Percentiles rank a stretch among this genome's conserved stretches.
phyloP scores from a whole-genome alignment of 1,140 invertebrate species.

The Drosophila oshimai region DNA sequence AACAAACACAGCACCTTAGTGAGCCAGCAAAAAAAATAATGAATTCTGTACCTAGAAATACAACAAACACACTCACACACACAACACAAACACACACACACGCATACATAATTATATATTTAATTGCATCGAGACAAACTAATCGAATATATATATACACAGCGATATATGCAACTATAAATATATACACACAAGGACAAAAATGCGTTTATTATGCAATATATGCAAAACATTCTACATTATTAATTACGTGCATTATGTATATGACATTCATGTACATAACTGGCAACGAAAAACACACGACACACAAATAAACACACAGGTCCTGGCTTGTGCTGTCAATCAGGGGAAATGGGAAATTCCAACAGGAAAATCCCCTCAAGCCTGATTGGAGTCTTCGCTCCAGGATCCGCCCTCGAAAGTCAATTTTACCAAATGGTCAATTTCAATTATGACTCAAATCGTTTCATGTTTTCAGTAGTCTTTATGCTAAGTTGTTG shows the following conservation, averaged over 20 bases:
- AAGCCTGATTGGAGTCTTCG: background rate
- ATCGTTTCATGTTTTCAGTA: conserved; percentile 60
- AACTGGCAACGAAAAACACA: conserved; percentile 15
- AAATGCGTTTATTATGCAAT: conserved; percentile 69
- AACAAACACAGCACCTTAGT: conserved; percentile 62
- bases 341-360: conserved; percentile 39
- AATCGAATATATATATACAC: conserved; percentile 57
- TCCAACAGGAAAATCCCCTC: background rate
- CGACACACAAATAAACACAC: conserved; percentile 20
- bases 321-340: conserved; percentile 45
- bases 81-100: conserved; percentile 29
- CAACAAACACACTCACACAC: conserved; percentile 28
- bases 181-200: conserved; percentile 44
- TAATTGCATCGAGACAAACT: conserved; percentile 52
- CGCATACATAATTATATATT: conserved; percentile 49
- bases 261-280: conserved; percentile 76
- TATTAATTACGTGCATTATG: conserved; percentile 65
- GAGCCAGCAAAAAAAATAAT: conserved; percentile 49
- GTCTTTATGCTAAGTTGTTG: conserved; percentile 67
- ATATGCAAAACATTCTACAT: conserved; percentile 48
- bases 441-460: conserved; percentile 54
- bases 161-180: conserved; percentile 61
- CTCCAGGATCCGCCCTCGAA: conserved; percentile 44
- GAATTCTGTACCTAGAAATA: conserved; percentile 76
- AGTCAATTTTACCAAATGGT: conserved; percentile 73